Evolutionary conservation across 2,888 invertebrate genomes (phyloP).

Genomic region (Ametastegia equiseti): DNA sequence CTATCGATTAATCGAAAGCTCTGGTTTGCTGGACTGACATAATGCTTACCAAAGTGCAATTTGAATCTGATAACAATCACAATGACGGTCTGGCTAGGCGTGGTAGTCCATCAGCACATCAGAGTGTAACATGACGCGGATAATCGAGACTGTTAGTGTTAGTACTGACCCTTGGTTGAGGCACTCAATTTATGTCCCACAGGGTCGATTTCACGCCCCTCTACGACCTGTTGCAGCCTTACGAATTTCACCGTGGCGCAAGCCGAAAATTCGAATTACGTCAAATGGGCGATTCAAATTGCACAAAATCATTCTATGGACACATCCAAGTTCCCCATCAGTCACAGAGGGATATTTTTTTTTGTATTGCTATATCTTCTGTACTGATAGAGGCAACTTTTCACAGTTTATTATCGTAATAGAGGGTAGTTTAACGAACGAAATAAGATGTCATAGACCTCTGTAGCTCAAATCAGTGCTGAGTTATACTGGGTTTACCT

Average conservation of each 20-base stretch:
- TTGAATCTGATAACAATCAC: slow-evolving; percentile 15
- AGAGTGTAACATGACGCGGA: neutral
- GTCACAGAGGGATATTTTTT: too few relatives aligned
- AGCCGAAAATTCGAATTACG: neutral
- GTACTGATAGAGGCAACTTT: too few relatives aligned
- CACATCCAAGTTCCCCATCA: too few relatives aligned
- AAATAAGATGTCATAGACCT: too few relatives aligned
- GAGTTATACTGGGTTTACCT: too few relatives aligned
- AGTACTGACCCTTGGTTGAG: neutral
- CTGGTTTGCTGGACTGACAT: neutral
- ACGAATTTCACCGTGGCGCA: neutral
- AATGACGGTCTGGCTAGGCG: neutral
- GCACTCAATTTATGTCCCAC: neutral
- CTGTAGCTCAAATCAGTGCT: too few relatives aligned
- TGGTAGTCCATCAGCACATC: slow-evolving; percentile 9
- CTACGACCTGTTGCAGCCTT: neutral
- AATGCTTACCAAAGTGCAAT: neutral
- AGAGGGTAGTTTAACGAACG: too few relatives aligned
- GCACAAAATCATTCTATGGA: neutral
- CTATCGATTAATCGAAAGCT: neutral
- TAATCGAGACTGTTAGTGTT: neutral
- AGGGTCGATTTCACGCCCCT: neutral
- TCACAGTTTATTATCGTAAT: too few relatives aligned
- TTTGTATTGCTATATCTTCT: too few relatives aligned
- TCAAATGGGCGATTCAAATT: neutral